Conservation (phyloP, 37 sponge, comb jelly and placozoan genomes). For the Aplysina aerophoba region DNA sequence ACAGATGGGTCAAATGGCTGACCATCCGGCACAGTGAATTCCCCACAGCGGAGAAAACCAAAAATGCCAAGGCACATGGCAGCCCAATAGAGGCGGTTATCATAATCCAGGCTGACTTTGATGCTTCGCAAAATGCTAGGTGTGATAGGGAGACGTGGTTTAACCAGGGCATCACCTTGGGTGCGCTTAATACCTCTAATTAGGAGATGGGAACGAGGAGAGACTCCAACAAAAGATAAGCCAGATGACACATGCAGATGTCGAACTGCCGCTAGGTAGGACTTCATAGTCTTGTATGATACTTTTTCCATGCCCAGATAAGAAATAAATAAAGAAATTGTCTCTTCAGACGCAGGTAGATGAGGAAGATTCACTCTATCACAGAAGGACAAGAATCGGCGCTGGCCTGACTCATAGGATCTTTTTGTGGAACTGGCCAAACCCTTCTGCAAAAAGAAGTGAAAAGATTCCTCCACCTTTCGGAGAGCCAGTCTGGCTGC, state of each 20-base stretch:
- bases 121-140: neutral
- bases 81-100: no score
- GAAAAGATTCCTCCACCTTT: slow-evolving; percentile 42
- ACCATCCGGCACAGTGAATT: neutral
- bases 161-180: no score
- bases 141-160: neutral
- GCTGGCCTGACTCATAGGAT: neutral
- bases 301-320: slow-evolving; percentile 4
- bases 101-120: neutral
- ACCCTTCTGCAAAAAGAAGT: slow-evolving; percentile 10
- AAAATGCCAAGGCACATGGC: slow-evolving; percentile 5
- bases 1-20: neutral
- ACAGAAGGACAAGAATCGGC: slow-evolving; percentile 22
- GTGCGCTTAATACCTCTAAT: no score
- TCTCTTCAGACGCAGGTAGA: slow-evolving; percentile 38
- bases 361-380: neutral
- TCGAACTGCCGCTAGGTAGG: slow-evolving; percentile 51
- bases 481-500: slow-evolving; percentile 40
- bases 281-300: slow-evolving; percentile 4
- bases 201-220: no score
- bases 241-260: slow-evolving; percentile 40
- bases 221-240: no score
- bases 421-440: slow-evolving; percentile 45
- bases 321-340: slow-evolving; percentile 22
- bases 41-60: slow-evolving; percentile 2